Evolutionary conservation across 2,888 invertebrate species (phyloP).

Genomic region (Mesochorus sp.): DNA sequence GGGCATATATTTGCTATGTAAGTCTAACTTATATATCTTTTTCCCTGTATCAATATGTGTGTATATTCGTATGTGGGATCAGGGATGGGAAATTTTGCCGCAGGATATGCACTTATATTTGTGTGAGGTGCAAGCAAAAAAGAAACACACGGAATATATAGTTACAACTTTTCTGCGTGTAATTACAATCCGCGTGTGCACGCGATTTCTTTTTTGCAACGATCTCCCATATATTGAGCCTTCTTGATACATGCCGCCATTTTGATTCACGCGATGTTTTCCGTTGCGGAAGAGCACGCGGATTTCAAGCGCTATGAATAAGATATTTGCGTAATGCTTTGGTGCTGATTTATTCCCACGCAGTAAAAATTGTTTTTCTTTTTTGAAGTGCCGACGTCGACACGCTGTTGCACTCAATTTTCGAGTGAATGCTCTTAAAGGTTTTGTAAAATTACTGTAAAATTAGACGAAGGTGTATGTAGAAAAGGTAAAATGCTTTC

Average conservation of each 20-base stretch:
- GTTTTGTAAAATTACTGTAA: background rate
- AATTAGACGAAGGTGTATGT: constrained; percentile 23
- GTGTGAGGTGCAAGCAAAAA: constrained; percentile 9
- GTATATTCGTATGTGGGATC: background rate
- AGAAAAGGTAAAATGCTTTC: background rate
- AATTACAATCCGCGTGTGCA: constrained; percentile 35
- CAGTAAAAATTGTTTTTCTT: background rate
- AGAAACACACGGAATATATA: background rate
- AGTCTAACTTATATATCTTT: too few species aligned
- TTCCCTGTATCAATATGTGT: background rate
- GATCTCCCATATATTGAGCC: background rate
- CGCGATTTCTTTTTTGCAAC: constrained; percentile 54
- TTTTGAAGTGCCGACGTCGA: background rate
- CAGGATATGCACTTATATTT: constrained; percentile 53
- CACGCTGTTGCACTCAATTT: background rate
- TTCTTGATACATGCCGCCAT: constrained; percentile 28
- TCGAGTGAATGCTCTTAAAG: background rate
- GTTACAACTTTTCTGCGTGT: constrained; percentile 40
- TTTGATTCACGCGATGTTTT: constrained; percentile 25
- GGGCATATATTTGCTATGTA: too few species aligned
- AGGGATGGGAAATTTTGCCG: constrained; percentile 32
- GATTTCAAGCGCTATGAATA: background rate
- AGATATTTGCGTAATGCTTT: background rate
- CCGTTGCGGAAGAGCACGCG: background rate
- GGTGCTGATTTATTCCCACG: background rate